These are phyloP conservation scores for Chaetorhynchus papuensis DNA, from an alignment of 2,113 vertebrate species.

Conservation along the genomic window DNA sequence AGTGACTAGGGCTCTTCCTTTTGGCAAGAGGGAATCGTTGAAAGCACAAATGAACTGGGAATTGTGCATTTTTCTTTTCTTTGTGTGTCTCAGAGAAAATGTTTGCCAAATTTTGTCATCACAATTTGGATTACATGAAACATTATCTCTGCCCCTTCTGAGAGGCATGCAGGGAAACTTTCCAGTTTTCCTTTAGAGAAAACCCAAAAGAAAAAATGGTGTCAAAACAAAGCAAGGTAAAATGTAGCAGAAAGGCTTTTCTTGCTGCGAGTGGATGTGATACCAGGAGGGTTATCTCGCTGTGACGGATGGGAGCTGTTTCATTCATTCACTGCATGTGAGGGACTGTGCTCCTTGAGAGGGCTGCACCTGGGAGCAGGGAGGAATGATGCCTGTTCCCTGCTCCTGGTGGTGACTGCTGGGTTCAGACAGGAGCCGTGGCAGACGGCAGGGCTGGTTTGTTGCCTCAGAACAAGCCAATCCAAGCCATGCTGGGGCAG, in stretches of 20 bases:
- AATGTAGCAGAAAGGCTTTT: not conserved
- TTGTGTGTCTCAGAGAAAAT: not conserved
- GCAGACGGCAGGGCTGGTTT: not conserved
- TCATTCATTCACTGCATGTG: accelerated
- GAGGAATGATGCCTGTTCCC: not conserved
- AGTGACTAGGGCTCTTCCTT: not conserved
- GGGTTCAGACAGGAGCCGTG: accelerated
- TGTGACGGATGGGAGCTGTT: not conserved
- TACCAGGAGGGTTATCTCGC: not conserved
- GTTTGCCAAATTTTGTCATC: not conserved
- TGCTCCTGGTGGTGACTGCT: not conserved
- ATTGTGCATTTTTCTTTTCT: not conserved
- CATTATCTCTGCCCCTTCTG: not conserved
- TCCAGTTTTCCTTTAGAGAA: not conserved
- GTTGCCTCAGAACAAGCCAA: not conserved
- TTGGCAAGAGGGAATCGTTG: not conserved
- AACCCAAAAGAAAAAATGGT: not conserved
- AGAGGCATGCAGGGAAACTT: not conserved
- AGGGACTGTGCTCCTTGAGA: not conserved
- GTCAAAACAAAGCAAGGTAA: not conserved
- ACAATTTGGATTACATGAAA: not conserved
- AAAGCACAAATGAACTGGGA: not conserved
- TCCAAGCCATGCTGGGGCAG: accelerated
- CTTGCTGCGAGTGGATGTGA: too few relatives aligned
- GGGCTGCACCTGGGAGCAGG: not conserved